Conservation (phyloP, 2,797 vertebrate species). For the Sebastes cheni region DNA sequence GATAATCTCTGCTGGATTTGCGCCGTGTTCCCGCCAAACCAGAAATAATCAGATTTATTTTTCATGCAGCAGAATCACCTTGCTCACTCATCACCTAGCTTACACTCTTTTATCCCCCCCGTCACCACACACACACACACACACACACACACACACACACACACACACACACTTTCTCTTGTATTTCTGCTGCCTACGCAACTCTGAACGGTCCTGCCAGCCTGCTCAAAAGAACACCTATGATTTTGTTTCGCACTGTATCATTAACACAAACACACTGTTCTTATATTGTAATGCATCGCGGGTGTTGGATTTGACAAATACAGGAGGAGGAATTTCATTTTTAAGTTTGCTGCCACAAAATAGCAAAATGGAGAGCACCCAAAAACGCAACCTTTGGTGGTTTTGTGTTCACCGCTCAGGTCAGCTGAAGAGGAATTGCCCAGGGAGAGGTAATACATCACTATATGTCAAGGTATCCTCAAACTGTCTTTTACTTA, state of each 20-base stretch:
- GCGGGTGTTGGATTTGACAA: slow-evolving; percentile 10
- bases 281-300: slow-evolving; percentile 20
- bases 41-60: slow-evolving; percentile 61
- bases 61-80: slow-evolving; percentile 38
- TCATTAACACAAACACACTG: slow-evolving; percentile 52
- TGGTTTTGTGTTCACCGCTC: slow-evolving; percentile 11
- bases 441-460: slow-evolving; percentile 31
- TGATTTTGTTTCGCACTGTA: slow-evolving; percentile 51
- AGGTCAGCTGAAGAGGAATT: slow-evolving; percentile 32
- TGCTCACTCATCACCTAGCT: slow-evolving; percentile 39
- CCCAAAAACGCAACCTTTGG: slow-evolving; percentile 5
- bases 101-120: slow-evolving; percentile 3
- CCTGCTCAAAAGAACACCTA: slow-evolving; percentile 40
- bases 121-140: not conserved
- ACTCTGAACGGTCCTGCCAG: slow-evolving; percentile 27
- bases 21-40: slow-evolving; percentile 7
- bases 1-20: slow-evolving; percentile 44
- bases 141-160: not conserved
- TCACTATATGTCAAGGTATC: slow-evolving; percentile 54
- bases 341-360: not conserved
- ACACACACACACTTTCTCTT: slow-evolving; percentile 2
- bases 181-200: slow-evolving; percentile 51
- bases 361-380: not conserved
- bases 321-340: not conserved
- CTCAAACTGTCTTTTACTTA: slow-evolving; percentile 65